Percentiles rank a stretch among this genome's conserved stretches.
phyloP scores from a whole-genome alignment of 1,140 invertebrate genomes.

The Alviniconcha marisindica region DNA sequence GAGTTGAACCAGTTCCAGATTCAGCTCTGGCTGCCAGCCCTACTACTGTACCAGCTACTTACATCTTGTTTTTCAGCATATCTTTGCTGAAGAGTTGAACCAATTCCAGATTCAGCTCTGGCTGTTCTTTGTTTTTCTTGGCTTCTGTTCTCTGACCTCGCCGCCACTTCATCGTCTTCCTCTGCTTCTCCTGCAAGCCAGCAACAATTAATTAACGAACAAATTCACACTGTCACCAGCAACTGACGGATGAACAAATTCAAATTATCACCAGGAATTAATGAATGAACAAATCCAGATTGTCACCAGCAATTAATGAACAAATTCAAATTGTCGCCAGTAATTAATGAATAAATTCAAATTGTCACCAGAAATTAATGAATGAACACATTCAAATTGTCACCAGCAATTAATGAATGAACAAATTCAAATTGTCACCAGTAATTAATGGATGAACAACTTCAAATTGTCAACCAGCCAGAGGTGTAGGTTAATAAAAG shows the following conservation, averaged over 20 bases:
- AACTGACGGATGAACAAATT: too few relatives aligned
- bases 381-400: background rate
- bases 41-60: too few relatives aligned
- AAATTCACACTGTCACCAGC: background rate
- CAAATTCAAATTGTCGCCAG: too few relatives aligned
- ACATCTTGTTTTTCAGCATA: conserved; percentile 37
- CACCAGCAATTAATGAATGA: background rate
- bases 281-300: background rate
- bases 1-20: too few relatives aligned
- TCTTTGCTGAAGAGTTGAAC: conserved; percentile 33
- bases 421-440: background rate
- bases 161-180: conserved; percentile 24
- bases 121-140: background rate
- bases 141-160: background rate
- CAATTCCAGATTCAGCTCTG: conserved; percentile 11
- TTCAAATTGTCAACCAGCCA: too few relatives aligned
- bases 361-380: too few relatives aligned
- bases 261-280: background rate
- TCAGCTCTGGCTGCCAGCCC: conserved; percentile 22
- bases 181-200: conserved; percentile 21
- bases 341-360: too few relatives aligned
- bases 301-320: background rate
- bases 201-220: background rate
- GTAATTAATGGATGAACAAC: background rate
- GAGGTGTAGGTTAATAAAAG: too few relatives aligned